Conservation (phyloP, 2,113 vertebrate species). For the Cricetomys ansorgei region DNA sequence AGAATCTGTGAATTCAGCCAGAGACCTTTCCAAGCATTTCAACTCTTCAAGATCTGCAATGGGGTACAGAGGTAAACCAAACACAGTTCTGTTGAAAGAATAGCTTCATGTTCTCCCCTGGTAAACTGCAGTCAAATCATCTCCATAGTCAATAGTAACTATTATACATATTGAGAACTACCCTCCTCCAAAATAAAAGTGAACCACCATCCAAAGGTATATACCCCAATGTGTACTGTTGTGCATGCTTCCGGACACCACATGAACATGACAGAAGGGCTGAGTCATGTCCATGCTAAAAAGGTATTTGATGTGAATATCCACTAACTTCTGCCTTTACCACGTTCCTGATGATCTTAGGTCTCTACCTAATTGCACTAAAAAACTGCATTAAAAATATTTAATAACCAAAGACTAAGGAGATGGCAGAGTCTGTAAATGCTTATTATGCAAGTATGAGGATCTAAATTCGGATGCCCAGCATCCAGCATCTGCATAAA, state of each 20-base stretch:
- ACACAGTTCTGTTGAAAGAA: not conserved
- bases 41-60: not conserved
- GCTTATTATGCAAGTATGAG: not conserved
- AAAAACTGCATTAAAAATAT: not conserved
- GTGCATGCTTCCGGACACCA: not conserved
- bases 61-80: not conserved
- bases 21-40: not conserved
- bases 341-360: not conserved
- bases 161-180: not conserved
- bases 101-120: not conserved
- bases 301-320: not conserved
- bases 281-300: not conserved
- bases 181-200: not conserved
- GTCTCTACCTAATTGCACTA: not conserved
- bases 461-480: not conserved
- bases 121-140: not conserved
- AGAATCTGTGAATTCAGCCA: not conserved
- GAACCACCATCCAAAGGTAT: not conserved
- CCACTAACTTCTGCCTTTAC: not conserved
- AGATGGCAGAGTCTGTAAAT: not conserved
- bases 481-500: not conserved
- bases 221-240: not conserved
- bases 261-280: not conserved
- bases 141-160: not conserved
- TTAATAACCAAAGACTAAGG: not conserved